Evolutionary conservation across 30 jellyfish, hydroid and myxozoan genomes (phyloP).

Genomic region (Rhopilema esculentum): DNA sequence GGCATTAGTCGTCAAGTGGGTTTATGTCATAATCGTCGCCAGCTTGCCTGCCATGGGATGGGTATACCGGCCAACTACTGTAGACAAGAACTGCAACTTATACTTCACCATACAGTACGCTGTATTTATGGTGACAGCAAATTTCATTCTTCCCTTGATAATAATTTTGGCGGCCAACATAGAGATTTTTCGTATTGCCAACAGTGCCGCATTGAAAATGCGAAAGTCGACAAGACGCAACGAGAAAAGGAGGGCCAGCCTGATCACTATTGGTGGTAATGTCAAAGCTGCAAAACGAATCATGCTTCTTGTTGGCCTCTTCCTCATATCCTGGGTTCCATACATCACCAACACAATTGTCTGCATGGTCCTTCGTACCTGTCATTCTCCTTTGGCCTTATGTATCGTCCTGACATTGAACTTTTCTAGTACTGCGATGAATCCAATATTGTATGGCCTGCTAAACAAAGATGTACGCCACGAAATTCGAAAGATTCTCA

Average conservation of each 20-base stretch:
- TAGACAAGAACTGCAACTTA: slow-evolving; percentile 39
- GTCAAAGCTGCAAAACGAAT: slow-evolving; percentile 88
- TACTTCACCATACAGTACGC: slow-evolving; percentile 47
- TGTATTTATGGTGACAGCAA: slow-evolving; percentile 75
- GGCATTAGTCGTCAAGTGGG: slow-evolving; percentile 72
- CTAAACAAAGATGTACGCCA: slow-evolving; percentile 77
- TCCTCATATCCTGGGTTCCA: slow-evolving; percentile 75
- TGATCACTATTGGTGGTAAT: slow-evolving; percentile 76
- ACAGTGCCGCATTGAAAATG: slow-evolving; percentile 68
- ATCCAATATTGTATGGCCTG: slow-evolving; percentile 90
- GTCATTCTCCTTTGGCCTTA: slow-evolving; percentile 58
- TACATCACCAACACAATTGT: slow-evolving; percentile 68
- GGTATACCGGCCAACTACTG: slow-evolving; percentile 44
- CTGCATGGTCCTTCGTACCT: slow-evolving; percentile 48
- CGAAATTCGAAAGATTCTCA: slow-evolving; percentile 43
- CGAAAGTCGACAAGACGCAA: slow-evolving; percentile 42
- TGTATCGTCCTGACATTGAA: slow-evolving; percentile 78
- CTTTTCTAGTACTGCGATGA: slow-evolving; percentile 74
- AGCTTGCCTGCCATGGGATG: slow-evolving; percentile 77
- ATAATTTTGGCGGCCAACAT: slow-evolving; percentile 69
- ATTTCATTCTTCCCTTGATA: slow-evolving; percentile 70
- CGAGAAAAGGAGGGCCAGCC: slow-evolving; percentile 67
- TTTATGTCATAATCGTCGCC: slow-evolving; percentile 71
- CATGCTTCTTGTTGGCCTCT: slow-evolving; percentile 83
- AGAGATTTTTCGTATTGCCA: slow-evolving; percentile 80